phyloP scores from a whole-genome alignment of 2,113 vertebrate species.

The Myrmecophaga tridactyla region DNA sequence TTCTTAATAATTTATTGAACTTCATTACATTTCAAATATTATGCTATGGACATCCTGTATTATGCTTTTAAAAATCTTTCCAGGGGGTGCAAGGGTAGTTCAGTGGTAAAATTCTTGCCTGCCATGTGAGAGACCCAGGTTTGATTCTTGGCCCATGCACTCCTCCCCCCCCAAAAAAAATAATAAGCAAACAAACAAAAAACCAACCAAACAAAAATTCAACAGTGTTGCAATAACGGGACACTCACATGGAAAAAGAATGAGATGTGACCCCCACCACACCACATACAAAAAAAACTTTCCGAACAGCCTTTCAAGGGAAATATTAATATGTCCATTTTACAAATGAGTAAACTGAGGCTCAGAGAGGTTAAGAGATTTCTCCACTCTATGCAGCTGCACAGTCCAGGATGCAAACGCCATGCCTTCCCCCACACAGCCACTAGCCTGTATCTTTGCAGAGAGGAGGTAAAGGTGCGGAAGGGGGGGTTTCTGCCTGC shows the following conservation, averaged over 20 bases:
- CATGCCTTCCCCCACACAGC: fast-evolving
- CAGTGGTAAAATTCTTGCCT: too few species aligned
- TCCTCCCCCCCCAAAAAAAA: too few species aligned
- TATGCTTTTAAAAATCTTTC: background rate
- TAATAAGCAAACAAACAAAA: too few species aligned
- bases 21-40: background rate
- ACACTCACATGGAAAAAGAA: too few species aligned
- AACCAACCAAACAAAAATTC: too few species aligned
- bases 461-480: background rate
- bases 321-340: background rate
- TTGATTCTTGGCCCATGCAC: too few species aligned
- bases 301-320: background rate
- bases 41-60: background rate
- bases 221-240: too few species aligned
- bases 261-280: too few species aligned
- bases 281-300: too few species aligned
- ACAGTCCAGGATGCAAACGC: background rate
- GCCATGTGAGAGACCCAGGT: too few species aligned
- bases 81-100: too few species aligned
- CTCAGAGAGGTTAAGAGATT: background rate
- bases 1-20: background rate
- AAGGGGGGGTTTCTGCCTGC: too few species aligned
- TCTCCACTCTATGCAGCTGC: background rate
- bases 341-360: background rate
- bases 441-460: fast-evolving